Conservation (phyloP, 2,888 invertebrate genomes). For the Acheta domesticus region DNA sequence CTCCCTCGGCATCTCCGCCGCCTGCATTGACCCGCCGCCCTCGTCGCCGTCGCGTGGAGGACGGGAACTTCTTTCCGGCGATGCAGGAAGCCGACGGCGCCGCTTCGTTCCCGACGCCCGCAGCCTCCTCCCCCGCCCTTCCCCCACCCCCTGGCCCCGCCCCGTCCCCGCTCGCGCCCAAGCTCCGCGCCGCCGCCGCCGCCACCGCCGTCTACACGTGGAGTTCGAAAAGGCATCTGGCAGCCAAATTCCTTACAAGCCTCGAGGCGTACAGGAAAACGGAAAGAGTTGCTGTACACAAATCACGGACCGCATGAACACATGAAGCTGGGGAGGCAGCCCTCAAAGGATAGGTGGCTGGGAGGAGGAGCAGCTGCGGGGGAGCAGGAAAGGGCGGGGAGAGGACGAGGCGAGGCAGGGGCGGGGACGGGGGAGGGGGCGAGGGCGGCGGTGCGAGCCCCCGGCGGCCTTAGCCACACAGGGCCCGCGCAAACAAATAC, state of each 20-base stretch:
- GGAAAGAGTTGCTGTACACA: conserved; percentile 18
- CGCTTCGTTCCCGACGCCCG: not conserved
- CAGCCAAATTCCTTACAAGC: conserved; percentile 8
- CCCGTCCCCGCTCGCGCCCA: not conserved
- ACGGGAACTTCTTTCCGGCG: conserved; percentile 18
- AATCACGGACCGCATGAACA: not conserved
- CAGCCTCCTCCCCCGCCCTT: not conserved
- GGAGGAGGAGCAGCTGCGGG: too few relatives aligned
- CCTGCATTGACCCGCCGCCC: not conserved
- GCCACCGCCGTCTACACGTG: not conserved
- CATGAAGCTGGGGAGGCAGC: not conserved
- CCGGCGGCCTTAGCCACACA: too few relatives aligned
- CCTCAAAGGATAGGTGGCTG: not conserved
- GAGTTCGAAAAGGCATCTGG: conserved; percentile 18
- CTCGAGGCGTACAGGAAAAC: conserved; percentile 2
- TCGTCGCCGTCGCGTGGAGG: not conserved
- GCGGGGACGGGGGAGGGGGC: too few relatives aligned
- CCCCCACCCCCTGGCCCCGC: not conserved
- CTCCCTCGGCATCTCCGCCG: not conserved
- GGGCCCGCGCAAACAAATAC: not conserved
- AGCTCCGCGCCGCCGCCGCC: not conserved
- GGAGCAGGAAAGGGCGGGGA: too few relatives aligned
- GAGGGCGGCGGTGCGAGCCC: too few relatives aligned
- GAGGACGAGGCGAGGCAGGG: too few relatives aligned
- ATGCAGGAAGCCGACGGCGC: conserved; percentile 11